Evolutionary conservation across 1,140 invertebrate species (phyloP), one percentile per base, ranked within the genome.

Genomic region (Pseudomyrmex gracilis): DNA sequence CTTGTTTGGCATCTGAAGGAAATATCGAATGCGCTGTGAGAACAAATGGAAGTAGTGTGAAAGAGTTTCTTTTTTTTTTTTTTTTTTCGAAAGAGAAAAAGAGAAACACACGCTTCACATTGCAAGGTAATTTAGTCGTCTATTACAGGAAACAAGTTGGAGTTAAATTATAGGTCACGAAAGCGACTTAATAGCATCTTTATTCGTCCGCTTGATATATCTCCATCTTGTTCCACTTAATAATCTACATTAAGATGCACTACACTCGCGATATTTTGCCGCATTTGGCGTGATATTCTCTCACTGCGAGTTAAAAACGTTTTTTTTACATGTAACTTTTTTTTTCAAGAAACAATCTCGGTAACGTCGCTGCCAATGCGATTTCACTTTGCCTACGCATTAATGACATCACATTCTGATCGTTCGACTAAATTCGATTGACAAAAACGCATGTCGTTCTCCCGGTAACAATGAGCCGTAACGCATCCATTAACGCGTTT

Each of bases 241-340:
- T 63, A 34, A n/a, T 66, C 12, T 55, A 43, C 1, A 67, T 66
- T 77, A 77, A 77, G 61, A 66, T 53, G 20, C 60, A 77, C 49
- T 77, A 13, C 47, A 13, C 4, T 34, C 7, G 45, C 15, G 58
- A 57, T 43, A 10, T 17, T 43, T 43, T 12, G 9, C 13, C 20
- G 13, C 13, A 55, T 71, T 71, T 70, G 45, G 8, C 4, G 20
- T 17, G 15, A 61, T 73, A 22, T 17, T 51, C 17, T 60, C 17
- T 64, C 20, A 51, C 20, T 5, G 51, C 20, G 17, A 61, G 15
- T 76, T 49, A 74, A 61, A 51, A 66, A 53, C 58, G 53, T 9
- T 12, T 64, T 63, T 12, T 73, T 47, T 45, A 74, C 57, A 76
- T 17, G 34, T 34, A 51, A 15, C 20, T 2, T 12, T 15, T 76